Base-by-base conservation (phyloP, 1,140 invertebrate genomes). In the Acromyrmex echinatior region DNA sequence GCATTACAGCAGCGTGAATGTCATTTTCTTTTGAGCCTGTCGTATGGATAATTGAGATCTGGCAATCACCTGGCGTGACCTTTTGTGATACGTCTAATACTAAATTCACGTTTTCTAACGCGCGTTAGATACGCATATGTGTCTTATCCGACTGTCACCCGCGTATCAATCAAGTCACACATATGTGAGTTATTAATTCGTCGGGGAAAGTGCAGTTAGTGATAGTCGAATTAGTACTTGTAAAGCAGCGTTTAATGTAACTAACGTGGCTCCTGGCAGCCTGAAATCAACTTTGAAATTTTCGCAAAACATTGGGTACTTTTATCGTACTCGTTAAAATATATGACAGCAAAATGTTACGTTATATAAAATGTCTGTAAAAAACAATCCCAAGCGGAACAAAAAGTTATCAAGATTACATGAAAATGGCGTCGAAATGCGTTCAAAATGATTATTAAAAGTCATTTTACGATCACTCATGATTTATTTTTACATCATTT, bases 11-110 rank as follows among this genome's bases (percentile, higher is more conserved):
- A 62, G 70, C 56, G 80, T 84, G 80, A 74, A 62, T 84, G 80
- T 84, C 80, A 76, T 68, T 84, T 84, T 18, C 70, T 62, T 84
- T 45, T 60, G 58, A 16, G 71, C 39, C 25, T 51, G 80, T 74
- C 56, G 56, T 73, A 84, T n/a, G 53, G 70, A 18, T 84, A 84
- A 84, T 84, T 84, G 80, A 84, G 70, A 84, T 84, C 80, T 76
- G 80, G 60, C 80, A 84, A 76, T 84, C 80, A 84, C n/a, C 18
- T 31, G 18, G 35, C 39, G n/a, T 76, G 70, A 84, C 80, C 80
- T 84, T 84, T 84, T 28, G 80, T 70, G 70, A 45, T 71, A 82
- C 56, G 18, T 84, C n/a, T 31, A 60, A 74, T 56, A n/a, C 39
- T 76, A 31, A 84, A 51, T 28, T 49, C 66, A 45, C 39, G 9